These are phyloP conservation scores for Brachypterus glaber DNA, from an alignment of 2,888 invertebrate genomes.

Conservation along the genomic window DNA sequence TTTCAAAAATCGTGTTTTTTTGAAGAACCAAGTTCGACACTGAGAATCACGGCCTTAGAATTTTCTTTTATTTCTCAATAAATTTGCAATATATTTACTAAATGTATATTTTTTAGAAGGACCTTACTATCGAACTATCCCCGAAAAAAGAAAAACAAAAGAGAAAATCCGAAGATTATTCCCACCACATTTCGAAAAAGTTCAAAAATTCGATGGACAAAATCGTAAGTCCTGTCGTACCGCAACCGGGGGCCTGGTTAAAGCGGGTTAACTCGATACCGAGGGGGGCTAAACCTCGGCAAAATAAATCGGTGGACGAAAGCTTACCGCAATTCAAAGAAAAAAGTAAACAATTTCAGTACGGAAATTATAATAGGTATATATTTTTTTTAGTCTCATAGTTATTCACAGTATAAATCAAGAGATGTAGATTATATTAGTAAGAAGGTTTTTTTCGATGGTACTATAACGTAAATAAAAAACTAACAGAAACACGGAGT, in stretches of 20 bases:
- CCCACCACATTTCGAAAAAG: constrained; percentile 44
- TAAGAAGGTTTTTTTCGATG: no score
- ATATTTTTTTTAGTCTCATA: no score
- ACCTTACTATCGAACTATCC: constrained; percentile 30
- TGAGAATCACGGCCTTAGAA: no score
- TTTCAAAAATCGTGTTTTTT: no score
- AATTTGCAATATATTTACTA: no score
- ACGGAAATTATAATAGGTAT: constrained; percentile 89
- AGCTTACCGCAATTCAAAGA: constrained; percentile 59
- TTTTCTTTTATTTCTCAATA: no score
- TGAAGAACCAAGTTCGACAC: no score
- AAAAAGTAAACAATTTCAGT: constrained; percentile 75
- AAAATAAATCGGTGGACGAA: constrained; percentile 39
- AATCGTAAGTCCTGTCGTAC: constrained; percentile 86
- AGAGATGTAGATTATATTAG: no score
- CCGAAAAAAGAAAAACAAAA: constrained; percentile 47
- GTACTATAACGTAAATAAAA: no score
- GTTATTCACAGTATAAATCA: no score
- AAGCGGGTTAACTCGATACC: constrained; percentile 45
- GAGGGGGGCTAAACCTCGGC: constrained; percentile 37
- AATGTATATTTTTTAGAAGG: constrained; percentile 13
- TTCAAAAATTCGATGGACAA: constrained; percentile 70
- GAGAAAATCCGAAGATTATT: constrained; percentile 48
- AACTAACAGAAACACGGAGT: no score
- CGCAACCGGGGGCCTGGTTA: constrained; percentile 75